These are phyloP conservation scores for Chrysopilus asiliformis DNA, from an alignment of 2,888 invertebrate species.

Conservation along the genomic window DNA sequence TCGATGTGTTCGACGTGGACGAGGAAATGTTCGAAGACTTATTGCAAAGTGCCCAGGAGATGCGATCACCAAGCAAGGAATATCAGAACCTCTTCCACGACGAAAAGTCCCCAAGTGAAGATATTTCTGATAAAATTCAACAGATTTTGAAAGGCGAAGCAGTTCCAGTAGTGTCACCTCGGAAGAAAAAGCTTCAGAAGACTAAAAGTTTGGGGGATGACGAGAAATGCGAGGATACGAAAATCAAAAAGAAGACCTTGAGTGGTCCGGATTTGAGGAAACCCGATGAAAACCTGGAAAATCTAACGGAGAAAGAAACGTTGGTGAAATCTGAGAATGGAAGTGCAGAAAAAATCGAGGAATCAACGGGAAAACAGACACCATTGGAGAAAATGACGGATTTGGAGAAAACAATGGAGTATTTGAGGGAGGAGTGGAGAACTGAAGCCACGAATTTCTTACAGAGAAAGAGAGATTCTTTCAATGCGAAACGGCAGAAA, in stretches of 20 bases:
- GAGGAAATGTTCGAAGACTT: slow-evolving; percentile 32
- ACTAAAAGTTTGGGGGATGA: slow-evolving; percentile 28
- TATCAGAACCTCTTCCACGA: slow-evolving; percentile 31
- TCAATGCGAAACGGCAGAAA: slow-evolving; percentile 20
- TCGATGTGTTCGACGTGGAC: slow-evolving; percentile 19
- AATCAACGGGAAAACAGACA: slow-evolving; percentile 13
- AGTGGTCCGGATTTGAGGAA: too few relatives aligned
- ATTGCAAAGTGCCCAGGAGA: slow-evolving; percentile 21
- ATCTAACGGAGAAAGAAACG: too few relatives aligned
- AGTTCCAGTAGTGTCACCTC: slow-evolving; percentile 5
- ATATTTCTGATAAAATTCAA: slow-evolving; percentile 33
- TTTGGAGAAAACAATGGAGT: slow-evolving; percentile 33
- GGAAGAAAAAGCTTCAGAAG: slow-evolving; percentile 18
- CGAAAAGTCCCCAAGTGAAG: slow-evolving; percentile 32
- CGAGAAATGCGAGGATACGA: too few relatives aligned
- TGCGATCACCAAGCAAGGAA: slow-evolving; percentile 30
- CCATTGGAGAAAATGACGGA: slow-evolving; percentile 28
- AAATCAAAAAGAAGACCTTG: slow-evolving; percentile 7
- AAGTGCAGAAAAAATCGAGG: slow-evolving; percentile 4
- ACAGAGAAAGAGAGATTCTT: slow-evolving; percentile 29
- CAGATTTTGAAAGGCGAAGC: slow-evolving; percentile 19
- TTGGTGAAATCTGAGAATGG: neutral
- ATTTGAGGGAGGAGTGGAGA: slow-evolving; percentile 30
- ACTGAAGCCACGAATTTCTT: slow-evolving; percentile 31
- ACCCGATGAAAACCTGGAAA: too few relatives aligned